Evolutionary conservation across 2,888 invertebrate species (phyloP).

Genomic region (Amorpha juglandis): DNA sequence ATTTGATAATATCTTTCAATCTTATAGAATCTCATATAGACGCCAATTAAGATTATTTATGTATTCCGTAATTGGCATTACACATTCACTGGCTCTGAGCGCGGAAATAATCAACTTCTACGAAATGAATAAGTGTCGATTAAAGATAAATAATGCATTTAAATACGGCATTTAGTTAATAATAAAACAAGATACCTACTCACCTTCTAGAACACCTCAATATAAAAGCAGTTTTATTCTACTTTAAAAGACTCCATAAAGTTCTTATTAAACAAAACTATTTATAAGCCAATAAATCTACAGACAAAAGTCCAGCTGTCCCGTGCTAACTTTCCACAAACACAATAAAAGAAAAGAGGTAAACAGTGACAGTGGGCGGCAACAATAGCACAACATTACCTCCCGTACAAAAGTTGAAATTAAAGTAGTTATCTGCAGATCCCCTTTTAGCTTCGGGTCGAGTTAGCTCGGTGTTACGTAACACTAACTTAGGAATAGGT

Average conservation of each 20-base stretch:
- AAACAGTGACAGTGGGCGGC: conserved; percentile 32
- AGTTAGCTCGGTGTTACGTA: conserved; percentile 28
- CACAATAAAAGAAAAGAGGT: conserved; percentile 40
- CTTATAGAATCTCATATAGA: too few species aligned
- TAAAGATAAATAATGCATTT: too few species aligned
- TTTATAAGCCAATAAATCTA: conserved; percentile 1
- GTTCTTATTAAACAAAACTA: not conserved
- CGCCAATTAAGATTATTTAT: too few species aligned
- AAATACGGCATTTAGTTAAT: too few species aligned
- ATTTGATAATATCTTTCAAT: too few species aligned
- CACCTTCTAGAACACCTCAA: not conserved
- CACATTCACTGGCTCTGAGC: too few species aligned
- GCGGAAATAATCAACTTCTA: too few species aligned
- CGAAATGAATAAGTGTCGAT: too few species aligned
- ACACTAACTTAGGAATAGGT: conserved; percentile 25
- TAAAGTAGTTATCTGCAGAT: conserved; percentile 42
- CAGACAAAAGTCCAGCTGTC: conserved; percentile 5
- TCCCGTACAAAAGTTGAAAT: conserved; percentile 39
- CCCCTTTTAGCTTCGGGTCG: conserved; percentile 10
- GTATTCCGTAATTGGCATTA: too few species aligned
- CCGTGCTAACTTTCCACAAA: conserved; percentile 35
- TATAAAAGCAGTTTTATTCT: not conserved
- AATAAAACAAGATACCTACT: too few species aligned
- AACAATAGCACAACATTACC: conserved; percentile 30
- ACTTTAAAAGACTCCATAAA: not conserved